A percentile compares a stretch with the other conserved stretches of the same genome.
Conservation (phyloP, 2,888 invertebrate genomes). For the Tenthredo notha region DNA sequence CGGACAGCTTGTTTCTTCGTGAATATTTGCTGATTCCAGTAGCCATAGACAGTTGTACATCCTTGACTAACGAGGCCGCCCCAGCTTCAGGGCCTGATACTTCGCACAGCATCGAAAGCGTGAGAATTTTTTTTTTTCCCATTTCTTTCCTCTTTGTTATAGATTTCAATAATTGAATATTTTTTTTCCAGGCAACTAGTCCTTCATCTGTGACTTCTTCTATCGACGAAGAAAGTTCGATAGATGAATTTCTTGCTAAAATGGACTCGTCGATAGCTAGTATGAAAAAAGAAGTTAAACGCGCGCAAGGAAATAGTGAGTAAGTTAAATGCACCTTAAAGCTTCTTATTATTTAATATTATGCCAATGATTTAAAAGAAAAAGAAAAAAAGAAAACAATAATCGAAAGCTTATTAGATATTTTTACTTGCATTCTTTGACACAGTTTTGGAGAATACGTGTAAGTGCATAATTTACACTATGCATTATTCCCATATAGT, state of each 20-base stretch:
- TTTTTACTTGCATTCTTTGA: slow-evolving; percentile 50
- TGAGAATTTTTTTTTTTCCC: slow-evolving; percentile 45
- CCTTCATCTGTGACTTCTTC: slow-evolving; percentile 72
- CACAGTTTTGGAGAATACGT: slow-evolving; percentile 52
- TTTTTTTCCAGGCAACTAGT: slow-evolving; percentile 65
- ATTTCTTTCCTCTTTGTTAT: background rate
- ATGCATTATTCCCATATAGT: slow-evolving; percentile 16
- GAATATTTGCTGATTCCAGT: slow-evolving; percentile 93
- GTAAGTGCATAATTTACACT: slow-evolving; percentile 39
- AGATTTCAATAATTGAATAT: too few relatives aligned
- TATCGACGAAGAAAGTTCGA: slow-evolving; percentile 85
- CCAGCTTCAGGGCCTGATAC: slow-evolving; percentile 61
- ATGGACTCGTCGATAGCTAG: slow-evolving; percentile 91
- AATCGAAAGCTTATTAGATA: slow-evolving; percentile 51
- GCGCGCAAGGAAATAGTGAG: slow-evolving; percentile 90
- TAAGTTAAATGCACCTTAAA: slow-evolving; percentile 80
- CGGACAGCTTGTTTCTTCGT: slow-evolving; percentile 95
- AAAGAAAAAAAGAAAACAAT: slow-evolving; percentile 57
- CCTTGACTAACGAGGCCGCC: slow-evolving; percentile 62
- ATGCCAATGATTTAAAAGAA: slow-evolving; percentile 56
- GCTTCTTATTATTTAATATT: slow-evolving; percentile 45
- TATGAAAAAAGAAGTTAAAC: slow-evolving; percentile 91
- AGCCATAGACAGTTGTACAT: slow-evolving; percentile 83
- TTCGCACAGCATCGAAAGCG: slow-evolving; percentile 57
- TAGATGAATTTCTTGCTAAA: slow-evolving; percentile 90